phyloP scores from a whole-genome alignment of 2,888 invertebrate genomes.

The Macrophya alboannulata region DNA sequence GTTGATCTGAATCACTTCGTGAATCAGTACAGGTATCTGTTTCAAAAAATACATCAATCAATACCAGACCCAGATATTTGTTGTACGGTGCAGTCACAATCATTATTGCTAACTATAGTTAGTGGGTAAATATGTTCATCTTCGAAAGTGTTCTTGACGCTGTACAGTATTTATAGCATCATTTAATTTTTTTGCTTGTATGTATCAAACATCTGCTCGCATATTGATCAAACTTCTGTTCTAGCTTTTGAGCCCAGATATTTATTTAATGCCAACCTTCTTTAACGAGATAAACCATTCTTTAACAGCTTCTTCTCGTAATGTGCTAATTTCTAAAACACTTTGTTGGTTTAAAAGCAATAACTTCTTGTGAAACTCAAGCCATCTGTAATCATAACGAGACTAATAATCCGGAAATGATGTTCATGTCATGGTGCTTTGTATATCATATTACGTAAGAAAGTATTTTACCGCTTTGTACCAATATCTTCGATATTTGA shows the following conservation, averaged over 20 bases:
- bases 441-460: slow-evolving; percentile 47
- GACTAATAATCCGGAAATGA: not conserved
- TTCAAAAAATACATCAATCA: slow-evolving; percentile 60
- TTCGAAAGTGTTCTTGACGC: too few species aligned
- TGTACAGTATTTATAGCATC: not conserved
- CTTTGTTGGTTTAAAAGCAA: slow-evolving; percentile 95
- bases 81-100: not conserved
- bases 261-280: slow-evolving; percentile 82
- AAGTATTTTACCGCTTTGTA: slow-evolving; percentile 80
- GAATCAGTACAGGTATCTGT: slow-evolving; percentile 88
- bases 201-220: not conserved
- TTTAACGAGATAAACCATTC: slow-evolving; percentile 89
- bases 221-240: slow-evolving; percentile 49
- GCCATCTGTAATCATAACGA: slow-evolving; percentile 84
- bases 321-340: slow-evolving; percentile 88
- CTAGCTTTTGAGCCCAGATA: not conserved
- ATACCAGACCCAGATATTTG: slow-evolving; percentile 60
- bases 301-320: slow-evolving; percentile 92
- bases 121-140: too few species aligned
- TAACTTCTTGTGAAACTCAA: slow-evolving; percentile 90
- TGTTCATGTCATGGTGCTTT: slow-evolving; percentile 48
- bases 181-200: not conserved
- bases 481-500: slow-evolving; percentile 87
- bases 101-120: not conserved
- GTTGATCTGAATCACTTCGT: slow-evolving; percentile 91